Evolutionary conservation across 2,113 vertebrate species (phyloP).

Genomic region (Limanda limanda): DNA sequence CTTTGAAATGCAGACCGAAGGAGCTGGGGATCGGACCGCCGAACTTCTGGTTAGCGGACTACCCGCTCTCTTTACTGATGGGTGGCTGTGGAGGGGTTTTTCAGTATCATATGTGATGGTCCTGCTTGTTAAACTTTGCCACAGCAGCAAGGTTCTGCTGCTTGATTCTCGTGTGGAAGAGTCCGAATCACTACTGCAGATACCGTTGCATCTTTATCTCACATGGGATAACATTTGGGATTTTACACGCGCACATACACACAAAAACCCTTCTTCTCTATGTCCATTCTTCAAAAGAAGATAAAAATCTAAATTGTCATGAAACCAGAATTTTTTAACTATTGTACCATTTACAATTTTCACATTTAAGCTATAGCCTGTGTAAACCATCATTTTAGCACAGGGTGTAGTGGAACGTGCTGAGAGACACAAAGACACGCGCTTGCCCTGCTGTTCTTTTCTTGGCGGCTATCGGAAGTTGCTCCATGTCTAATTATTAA

Average conservation of each 20-base stretch:
- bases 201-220: not conserved
- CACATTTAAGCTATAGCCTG: slow-evolving; percentile 10
- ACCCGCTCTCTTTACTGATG: too few species aligned
- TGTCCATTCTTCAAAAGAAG: not conserved
- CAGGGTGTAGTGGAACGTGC: slow-evolving; percentile 35
- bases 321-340: not conserved
- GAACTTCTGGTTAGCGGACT: too few species aligned
- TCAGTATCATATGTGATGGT: not conserved
- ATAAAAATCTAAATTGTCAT: not conserved
- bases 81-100: too few species aligned
- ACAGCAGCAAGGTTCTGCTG: slow-evolving; percentile 14
- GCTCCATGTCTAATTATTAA: slow-evolving; percentile 84
- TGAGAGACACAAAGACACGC: slow-evolving; percentile 64
- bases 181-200: not conserved
- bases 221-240: not conserved
- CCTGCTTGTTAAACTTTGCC: not conserved
- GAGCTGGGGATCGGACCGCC: too few species aligned
- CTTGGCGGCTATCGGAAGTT: slow-evolving; percentile 79
- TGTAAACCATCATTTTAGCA: slow-evolving; percentile 26
- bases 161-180: not conserved
- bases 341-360: slow-evolving; percentile 20
- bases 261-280: not conserved
- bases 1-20: too few species aligned
- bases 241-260: not conserved
- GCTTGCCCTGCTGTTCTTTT: slow-evolving; percentile 74